Evolutionary conservation across 2,888 invertebrate species (phyloP).

Genomic region (Metellina segmentata): DNA sequence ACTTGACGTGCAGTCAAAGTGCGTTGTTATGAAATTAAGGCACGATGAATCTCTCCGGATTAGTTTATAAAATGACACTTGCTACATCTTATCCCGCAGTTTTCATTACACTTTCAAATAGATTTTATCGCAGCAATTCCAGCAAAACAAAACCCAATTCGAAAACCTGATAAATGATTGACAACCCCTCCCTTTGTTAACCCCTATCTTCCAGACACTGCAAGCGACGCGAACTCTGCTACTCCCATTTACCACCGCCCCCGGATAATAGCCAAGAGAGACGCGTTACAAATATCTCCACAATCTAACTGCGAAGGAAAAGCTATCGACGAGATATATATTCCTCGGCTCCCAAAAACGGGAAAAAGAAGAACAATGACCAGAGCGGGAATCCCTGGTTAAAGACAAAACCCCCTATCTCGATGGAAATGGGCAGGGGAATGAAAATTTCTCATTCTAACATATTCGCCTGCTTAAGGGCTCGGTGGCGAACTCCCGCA

Average conservation of each 20-base stretch:
- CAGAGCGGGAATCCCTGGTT: constrained; percentile 68
- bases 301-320: constrained; percentile 38
- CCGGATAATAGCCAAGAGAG: constrained; percentile 33
- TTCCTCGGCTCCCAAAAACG: constrained; percentile 14
- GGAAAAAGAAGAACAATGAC: constrained; percentile 68
- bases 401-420: constrained; percentile 75
- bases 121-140: too few relatives aligned
- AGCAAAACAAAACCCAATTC: too few relatives aligned
- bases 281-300: constrained; percentile 57
- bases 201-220: constrained; percentile 2
- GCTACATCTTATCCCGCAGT: too few relatives aligned
- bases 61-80: too few relatives aligned
- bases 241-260: constrained; percentile 18
- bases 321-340: constrained; percentile 44
- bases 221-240: not conserved
- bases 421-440: constrained; percentile 52
- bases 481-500: constrained; percentile 70
- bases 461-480: constrained; percentile 75
- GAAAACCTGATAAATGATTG: constrained; percentile 40
- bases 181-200: constrained; percentile 36
- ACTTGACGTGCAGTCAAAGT: too few relatives aligned
- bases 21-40: too few relatives aligned
- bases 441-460: constrained; percentile 75
- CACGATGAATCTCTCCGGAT: too few relatives aligned
- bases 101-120: too few relatives aligned